These are phyloP conservation scores for Plumapathes pennacea DNA, from an alignment of 92 coral and sea anemone species.

Conservation along the genomic window DNA sequence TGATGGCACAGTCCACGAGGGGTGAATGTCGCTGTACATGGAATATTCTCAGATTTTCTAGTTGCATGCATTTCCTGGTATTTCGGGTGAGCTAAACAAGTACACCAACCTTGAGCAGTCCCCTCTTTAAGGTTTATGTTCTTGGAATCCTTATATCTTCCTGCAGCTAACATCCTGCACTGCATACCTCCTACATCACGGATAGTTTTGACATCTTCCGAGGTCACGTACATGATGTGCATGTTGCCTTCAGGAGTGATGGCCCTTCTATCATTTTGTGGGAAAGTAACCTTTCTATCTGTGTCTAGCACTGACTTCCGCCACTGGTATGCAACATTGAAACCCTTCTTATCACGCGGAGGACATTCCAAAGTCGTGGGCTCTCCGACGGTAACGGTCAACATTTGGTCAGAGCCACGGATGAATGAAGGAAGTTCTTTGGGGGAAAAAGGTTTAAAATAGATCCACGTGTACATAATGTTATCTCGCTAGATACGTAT, in stretches of 20 bases:
- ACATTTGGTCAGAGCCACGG: not conserved
- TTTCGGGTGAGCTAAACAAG: too few species aligned
- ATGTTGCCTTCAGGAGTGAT: conserved; percentile 6
- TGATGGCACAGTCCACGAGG: too few species aligned
- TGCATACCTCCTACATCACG: not conserved
- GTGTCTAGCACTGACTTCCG: not conserved
- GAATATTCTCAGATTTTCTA: too few species aligned
- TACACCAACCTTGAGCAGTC: too few species aligned
- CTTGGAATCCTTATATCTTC: too few species aligned
- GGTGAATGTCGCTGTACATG: too few species aligned
- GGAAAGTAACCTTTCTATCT: not conserved
- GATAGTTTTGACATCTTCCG: not conserved
- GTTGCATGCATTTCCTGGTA: too few species aligned
- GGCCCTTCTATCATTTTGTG: conserved; percentile 1
- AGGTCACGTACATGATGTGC: conserved; percentile 6
- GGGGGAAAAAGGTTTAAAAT: not conserved
- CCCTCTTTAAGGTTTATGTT: too few species aligned
- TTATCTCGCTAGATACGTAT: too few species aligned
- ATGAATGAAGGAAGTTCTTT: not conserved
- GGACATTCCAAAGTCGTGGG: conserved; percentile 7
- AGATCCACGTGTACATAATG: too few species aligned
- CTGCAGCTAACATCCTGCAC: conserved; percentile 5
- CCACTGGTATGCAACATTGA: conserved; percentile 5
- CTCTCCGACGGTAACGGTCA: conserved; percentile 2
- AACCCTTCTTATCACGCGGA: conserved; percentile 2